phyloP scores from a whole-genome alignment of 2,797 vertebrate genomes.

The Pteropus rufus region DNA sequence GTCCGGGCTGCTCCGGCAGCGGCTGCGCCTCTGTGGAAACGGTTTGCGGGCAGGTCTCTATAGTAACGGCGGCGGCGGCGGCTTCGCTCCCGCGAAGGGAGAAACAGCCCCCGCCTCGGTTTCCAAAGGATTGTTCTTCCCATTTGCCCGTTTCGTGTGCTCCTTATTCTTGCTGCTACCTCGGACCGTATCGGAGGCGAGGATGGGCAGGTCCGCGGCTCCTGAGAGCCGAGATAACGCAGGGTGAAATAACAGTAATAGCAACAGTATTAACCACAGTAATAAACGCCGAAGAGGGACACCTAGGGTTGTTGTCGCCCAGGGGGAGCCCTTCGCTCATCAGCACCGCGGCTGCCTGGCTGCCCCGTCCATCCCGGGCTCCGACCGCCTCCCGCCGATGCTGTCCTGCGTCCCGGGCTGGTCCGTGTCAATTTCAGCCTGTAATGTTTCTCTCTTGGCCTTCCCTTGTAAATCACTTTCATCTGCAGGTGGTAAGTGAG shows the following conservation, averaged over 20 bases:
- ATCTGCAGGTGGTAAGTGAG: conserved; percentile 71
- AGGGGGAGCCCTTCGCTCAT: background rate
- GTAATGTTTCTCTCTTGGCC: background rate
- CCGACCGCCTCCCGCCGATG: background rate
- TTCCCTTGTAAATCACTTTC: conserved; percentile 8
- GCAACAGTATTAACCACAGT: background rate
- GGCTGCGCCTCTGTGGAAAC: background rate
- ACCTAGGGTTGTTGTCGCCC: background rate
- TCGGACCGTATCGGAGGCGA: background rate
- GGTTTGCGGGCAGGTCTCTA: conserved; percentile 50
- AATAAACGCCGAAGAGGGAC: background rate
- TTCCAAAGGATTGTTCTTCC: conserved; percentile 8
- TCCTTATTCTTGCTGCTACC: background rate
- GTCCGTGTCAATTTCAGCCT: background rate
- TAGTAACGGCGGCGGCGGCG: conserved; percentile 56
- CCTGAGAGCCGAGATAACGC: background rate
- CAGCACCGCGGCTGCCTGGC: background rate
- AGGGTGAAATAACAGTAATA: background rate
- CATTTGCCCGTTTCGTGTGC: background rate
- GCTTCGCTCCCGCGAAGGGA: background rate
- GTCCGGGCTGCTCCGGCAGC: conserved; percentile 27
- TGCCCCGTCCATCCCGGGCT: background rate
- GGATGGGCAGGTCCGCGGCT: background rate
- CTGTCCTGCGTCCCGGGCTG: conserved; percentile 30
- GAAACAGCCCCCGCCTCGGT: background rate